phyloP scores from a whole-genome alignment of 2,113 vertebrate species.

The Corythornis vintsioides region DNA sequence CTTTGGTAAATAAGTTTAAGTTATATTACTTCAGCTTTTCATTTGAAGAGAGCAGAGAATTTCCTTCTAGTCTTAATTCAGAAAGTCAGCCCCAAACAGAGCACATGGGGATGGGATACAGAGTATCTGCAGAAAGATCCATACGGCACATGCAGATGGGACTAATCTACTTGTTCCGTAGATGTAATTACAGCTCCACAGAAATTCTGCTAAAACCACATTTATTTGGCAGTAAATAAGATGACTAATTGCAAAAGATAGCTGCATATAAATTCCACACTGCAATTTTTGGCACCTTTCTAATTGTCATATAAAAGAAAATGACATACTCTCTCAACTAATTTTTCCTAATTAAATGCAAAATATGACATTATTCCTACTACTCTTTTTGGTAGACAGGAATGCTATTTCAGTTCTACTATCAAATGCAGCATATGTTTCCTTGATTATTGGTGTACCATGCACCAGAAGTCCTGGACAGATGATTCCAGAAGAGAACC shows the following conservation, averaged over 20 bases:
- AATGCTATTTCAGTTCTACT: slow-evolving; percentile 20
- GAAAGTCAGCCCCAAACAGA: not conserved
- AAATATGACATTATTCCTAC: slow-evolving; percentile 42
- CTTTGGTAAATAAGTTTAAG: not conserved
- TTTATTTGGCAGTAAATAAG: slow-evolving; percentile 61
- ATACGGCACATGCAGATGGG: not conserved
- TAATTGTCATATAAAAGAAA: slow-evolving; percentile 61
- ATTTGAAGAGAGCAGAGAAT: not conserved
- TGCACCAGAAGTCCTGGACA: not conserved
- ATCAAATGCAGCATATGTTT: slow-evolving; percentile 23
- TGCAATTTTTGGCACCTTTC: slow-evolving; percentile 34
- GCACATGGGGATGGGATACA: not conserved
- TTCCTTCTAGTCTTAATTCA: not conserved
- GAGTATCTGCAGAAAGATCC: not conserved
- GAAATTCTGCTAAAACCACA: slow-evolving; percentile 22
- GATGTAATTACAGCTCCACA: slow-evolving; percentile 32
- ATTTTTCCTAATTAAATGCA: slow-evolving; percentile 58
- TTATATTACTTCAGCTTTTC: not conserved
- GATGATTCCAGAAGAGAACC: not conserved
- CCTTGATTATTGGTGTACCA: not conserved
- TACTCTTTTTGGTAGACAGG: not conserved
- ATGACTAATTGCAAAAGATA: slow-evolving; percentile 44
- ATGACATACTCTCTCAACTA: slow-evolving; percentile 23
- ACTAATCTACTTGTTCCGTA: not conserved
- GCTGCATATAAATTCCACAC: slow-evolving; percentile 35